These are phyloP conservation scores for Phylloscopus trochilus DNA, from an alignment of 2,113 vertebrate genomes.

Conservation along the genomic window DNA sequence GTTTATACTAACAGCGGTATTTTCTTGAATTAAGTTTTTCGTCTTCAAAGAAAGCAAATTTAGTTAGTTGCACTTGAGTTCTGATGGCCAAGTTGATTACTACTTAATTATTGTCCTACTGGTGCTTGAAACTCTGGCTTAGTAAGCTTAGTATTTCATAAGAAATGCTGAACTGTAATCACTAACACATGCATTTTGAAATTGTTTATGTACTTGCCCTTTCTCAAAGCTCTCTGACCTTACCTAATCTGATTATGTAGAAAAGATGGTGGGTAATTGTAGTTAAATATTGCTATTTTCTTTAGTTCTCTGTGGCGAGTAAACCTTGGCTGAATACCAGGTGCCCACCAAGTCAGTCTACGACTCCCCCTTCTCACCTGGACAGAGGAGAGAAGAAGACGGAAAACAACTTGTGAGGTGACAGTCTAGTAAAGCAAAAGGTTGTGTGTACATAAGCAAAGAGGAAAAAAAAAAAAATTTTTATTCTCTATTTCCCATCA, in stretches of 20 bases:
- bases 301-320: background rate
- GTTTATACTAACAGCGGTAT: background rate
- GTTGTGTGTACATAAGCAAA: background rate
- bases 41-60: background rate
- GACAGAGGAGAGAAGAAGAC: background rate
- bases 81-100: background rate
- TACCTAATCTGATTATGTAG: background rate
- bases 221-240: background rate
- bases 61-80: background rate
- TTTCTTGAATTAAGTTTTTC: background rate
- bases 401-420: background rate
- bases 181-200: background rate
- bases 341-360: background rate
- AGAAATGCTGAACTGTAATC: background rate
- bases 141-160: background rate
- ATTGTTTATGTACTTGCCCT: background rate
- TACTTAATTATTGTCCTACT: background rate
- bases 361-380: background rate
- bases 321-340: background rate
- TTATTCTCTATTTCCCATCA: background rate
- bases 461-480: background rate
- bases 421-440: background rate
- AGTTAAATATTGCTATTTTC: background rate
- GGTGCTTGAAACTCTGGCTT: background rate
- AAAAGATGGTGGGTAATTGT: background rate